Evolutionary conservation across 2,888 invertebrate species (phyloP).

Genomic region (Netelia fuscicornis): DNA sequence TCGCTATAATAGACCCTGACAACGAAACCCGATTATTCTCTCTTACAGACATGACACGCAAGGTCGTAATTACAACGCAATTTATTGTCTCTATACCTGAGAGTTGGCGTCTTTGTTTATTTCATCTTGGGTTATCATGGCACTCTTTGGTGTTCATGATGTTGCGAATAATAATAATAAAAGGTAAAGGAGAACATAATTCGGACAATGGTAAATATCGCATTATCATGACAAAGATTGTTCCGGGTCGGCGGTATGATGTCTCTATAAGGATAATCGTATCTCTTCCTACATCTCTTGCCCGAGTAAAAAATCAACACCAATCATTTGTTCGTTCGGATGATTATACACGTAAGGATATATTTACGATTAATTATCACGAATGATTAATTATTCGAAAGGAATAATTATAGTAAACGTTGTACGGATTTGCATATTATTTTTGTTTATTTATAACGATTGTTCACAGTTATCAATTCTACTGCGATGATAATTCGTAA

Average conservation of each 20-base stretch:
- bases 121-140: not conserved
- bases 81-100: conserved; percentile 37
- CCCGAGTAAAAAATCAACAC: not conserved
- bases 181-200: conserved; percentile 10
- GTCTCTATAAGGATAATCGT: not conserved
- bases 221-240: conserved; percentile 31
- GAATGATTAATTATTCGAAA: not conserved
- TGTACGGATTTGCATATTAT: not conserved
- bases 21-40: conserved; percentile 53
- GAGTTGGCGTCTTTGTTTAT: conserved; percentile 2
- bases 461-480: not conserved
- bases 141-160: not conserved
- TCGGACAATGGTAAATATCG: not conserved
- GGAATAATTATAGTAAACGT: not conserved
- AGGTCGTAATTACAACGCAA: conserved; percentile 60
- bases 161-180: not conserved
- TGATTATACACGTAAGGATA: not conserved
- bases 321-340: not conserved
- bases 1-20: conserved; percentile 43
- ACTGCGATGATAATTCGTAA: not conserved
- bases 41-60: conserved; percentile 24
- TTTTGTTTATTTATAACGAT: not conserved
- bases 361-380: not conserved
- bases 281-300: not conserved
- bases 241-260: not conserved